Conservation (phyloP, 2,113 vertebrate genomes). For the Erythrocercus mccallii region DNA sequence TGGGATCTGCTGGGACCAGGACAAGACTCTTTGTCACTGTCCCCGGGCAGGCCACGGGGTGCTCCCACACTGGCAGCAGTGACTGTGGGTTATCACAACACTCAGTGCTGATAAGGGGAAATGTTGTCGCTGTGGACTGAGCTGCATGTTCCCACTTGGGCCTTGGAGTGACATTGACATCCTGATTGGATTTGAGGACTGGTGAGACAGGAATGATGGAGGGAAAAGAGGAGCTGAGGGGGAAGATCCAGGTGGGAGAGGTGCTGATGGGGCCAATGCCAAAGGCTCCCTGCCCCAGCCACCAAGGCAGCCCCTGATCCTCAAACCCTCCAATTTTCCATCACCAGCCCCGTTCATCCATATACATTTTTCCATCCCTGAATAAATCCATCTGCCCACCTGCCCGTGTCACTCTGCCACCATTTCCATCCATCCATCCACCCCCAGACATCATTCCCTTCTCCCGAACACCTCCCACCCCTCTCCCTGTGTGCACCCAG, state of each 20-base stretch:
- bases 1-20: not conserved
- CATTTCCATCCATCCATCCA: not conserved
- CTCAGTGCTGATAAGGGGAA: not conserved
- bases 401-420: not conserved
- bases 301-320: rapidly evolving
- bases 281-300: not conserved
- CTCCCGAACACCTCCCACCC: not conserved
- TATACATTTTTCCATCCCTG: not conserved
- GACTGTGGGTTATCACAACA: not conserved
- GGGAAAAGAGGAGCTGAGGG: not conserved
- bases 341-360: not conserved
- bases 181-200: not conserved
- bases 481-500: not conserved
- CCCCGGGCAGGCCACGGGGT: rapidly evolving
- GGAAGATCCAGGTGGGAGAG: not conserved
- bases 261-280: rapidly evolving
- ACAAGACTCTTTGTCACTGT: not conserved
- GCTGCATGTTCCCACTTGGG: not conserved
- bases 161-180: not conserved
- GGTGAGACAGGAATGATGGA: not conserved
- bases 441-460: not conserved
- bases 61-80: not conserved
- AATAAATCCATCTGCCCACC: not conserved
- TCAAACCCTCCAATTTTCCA: not conserved
- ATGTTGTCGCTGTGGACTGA: not conserved